Base-by-base conservation (phyloP, 2,797 vertebrate species). In the Emys orbicularis region DNA sequence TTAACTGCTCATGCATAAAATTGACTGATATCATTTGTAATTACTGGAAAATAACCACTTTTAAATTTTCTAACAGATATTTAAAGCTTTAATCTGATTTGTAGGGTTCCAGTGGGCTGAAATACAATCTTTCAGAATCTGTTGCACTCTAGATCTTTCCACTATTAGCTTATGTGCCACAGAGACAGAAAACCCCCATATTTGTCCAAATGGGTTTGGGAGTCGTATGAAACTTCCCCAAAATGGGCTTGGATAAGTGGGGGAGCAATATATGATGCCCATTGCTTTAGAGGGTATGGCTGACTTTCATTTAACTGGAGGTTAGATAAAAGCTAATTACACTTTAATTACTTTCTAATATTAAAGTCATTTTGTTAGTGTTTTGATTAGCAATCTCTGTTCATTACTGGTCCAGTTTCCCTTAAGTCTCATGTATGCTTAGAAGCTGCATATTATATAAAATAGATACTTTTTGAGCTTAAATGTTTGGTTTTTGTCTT, bases 1-100 rank as follows among this genome's bases (percentile, higher is more conserved):
- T 96, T 96, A 97, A 94, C 88, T 94, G 93, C 65, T 87, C 93
- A 84, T 94, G 96, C 53, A 23, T 97, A 97, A 97, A 97, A 97
- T 93, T 89, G 95, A 94, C 90, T 91, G 90, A 93, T 96, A 95
- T 83, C 84, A 79, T 93, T 96, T 56, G 76, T 97, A 97, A 97
- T 97, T 95, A 97, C 80, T 90, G 92, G 68, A 93, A 72, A 97
- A 95, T 91, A 97, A 92, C 65, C 87, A 72, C 84, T 95, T 97
- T 97, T 96, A 95, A 97, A 96, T 97, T 88, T 88, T 90, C 61
- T 82, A 57, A 27, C 44, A 82, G 93, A 49, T 96, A 94, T 65
- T 89, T 93, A 93, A 80, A 77, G 77, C 84, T 94, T 92, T 92
- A 65, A n/a, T 65, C 53, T 86, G 76, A 93, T 92, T 95, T 85